phyloP scores from a whole-genome alignment of 92 coral and sea anemone genomes.

The Porites divaricata region DNA sequence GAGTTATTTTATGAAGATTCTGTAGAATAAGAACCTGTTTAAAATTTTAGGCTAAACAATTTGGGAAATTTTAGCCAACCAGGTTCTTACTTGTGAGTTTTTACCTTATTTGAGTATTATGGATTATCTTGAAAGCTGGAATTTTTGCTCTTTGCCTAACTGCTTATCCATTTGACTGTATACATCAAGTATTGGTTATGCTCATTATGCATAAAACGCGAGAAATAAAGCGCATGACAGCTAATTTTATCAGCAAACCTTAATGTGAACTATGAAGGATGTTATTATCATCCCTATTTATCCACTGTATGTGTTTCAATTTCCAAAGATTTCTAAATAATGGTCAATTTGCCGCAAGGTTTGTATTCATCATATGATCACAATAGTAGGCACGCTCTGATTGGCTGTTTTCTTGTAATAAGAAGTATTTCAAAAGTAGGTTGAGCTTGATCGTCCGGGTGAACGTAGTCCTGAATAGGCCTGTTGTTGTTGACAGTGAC shows the following conservation, averaged over 20 bases:
- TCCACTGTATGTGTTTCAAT: background rate
- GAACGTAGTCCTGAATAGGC: no score
- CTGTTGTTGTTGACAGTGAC: no score
- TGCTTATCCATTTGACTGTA: background rate
- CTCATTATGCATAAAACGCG: background rate
- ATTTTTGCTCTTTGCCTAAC: background rate
- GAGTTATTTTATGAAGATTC: no score
- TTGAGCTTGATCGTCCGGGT: no score
- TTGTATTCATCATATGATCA: background rate
- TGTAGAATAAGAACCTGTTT: no score
- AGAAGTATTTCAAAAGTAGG: no score
- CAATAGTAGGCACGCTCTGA: no score
- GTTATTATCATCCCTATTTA: background rate
- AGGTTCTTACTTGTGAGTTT: no score
- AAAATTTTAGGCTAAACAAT: no score
- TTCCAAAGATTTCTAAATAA: background rate
- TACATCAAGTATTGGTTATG: constrained; percentile 1
- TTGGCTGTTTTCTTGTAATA: no score
- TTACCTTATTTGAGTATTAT: no score
- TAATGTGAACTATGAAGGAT: background rate
- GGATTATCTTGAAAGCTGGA: background rate
- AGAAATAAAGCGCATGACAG: background rate
- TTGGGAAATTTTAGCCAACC: no score
- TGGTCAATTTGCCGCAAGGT: background rate
- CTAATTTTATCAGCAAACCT: constrained; percentile 13